A percentile compares a stretch with the other conserved stretches of the same genome.
Evolutionary conservation across 2,888 invertebrate species (phyloP).

Genomic region (Meta bourneti): DNA sequence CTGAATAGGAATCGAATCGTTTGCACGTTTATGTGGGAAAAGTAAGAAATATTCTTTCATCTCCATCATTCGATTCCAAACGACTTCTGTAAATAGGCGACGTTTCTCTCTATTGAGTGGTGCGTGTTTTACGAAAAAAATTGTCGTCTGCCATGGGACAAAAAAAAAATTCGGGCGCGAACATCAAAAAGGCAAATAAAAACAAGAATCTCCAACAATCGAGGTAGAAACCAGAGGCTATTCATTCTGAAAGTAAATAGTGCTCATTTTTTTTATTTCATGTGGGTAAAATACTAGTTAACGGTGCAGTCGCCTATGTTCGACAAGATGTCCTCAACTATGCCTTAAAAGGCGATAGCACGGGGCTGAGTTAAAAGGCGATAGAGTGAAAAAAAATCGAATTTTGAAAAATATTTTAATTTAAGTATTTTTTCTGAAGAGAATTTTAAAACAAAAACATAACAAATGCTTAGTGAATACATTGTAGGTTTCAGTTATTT

Average conservation of each 20-base stretch:
- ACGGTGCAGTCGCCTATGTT: no score
- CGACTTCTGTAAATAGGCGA: neutral
- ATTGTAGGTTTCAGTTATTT: no score
- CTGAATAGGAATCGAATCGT: neutral
- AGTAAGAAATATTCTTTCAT: neutral
- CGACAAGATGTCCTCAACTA: no score
- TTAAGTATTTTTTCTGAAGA: no score
- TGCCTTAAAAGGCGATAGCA: no score
- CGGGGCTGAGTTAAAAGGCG: no score
- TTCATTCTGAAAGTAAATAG: neutral
- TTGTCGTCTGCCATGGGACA: neutral
- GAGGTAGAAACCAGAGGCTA: neutral
- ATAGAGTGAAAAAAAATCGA: no score
- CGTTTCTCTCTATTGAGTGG: neutral
- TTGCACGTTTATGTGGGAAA: neutral
- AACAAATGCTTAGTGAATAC: no score
- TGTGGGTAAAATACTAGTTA: no score
- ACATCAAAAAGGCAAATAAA: neutral
- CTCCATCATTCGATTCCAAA: neutral
- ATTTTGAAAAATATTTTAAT: no score
- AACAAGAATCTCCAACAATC: neutral
- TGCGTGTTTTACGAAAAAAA: no score
- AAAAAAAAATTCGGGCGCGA: neutral
- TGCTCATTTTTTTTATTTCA: neutral
- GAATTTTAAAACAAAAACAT: no score